These are phyloP conservation scores for Drosophila histrio DNA, from an alignment of 2,888 invertebrate species.

Conservation along the genomic window DNA sequence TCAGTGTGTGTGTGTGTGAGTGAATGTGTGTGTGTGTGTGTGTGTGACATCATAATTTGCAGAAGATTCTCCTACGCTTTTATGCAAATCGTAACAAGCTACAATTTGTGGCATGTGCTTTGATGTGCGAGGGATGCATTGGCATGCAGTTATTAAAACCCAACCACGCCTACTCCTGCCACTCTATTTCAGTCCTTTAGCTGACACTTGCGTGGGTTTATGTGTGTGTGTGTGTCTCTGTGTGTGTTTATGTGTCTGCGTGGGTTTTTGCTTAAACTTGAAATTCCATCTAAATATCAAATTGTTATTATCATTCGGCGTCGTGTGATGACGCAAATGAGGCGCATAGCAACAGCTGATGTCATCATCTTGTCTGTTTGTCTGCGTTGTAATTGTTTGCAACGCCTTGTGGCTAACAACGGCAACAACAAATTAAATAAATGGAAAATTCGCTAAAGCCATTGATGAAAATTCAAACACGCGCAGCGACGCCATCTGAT, in stretches of 20 bases:
- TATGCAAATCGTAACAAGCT: constrained; percentile 1
- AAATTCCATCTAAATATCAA: constrained; percentile 34
- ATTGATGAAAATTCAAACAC: constrained; percentile 71
- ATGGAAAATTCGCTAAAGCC: constrained; percentile 66
- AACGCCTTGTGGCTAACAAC: constrained; percentile 8
- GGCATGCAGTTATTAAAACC: constrained; percentile 9
- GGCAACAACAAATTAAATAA: constrained; percentile 61
- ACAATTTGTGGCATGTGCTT: constrained; percentile 11
- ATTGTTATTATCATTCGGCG: constrained; percentile 29
- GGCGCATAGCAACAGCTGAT: constrained; percentile 51
- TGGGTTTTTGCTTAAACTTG: constrained; percentile 2
- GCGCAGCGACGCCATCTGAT: constrained; percentile 41
- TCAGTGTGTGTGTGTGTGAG: not conserved
- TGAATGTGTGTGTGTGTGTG: too few relatives aligned
- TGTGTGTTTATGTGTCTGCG: not conserved
- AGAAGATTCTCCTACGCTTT: not conserved
- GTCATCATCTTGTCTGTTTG: too few relatives aligned
- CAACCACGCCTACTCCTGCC: not conserved
- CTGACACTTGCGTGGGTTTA: not conserved
- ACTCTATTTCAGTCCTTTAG: not conserved
- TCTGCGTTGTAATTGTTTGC: constrained; percentile 22
- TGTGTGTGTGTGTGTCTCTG: not conserved
- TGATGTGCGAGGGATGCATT: constrained; percentile 8
- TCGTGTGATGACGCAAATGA: constrained; percentile 66
- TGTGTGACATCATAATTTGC: not conserved